Evolutionary conservation across 2,888 invertebrate species (phyloP), one percentile per base, ranked within the genome.

Genomic region (Listrodromus nycthemerus): DNA sequence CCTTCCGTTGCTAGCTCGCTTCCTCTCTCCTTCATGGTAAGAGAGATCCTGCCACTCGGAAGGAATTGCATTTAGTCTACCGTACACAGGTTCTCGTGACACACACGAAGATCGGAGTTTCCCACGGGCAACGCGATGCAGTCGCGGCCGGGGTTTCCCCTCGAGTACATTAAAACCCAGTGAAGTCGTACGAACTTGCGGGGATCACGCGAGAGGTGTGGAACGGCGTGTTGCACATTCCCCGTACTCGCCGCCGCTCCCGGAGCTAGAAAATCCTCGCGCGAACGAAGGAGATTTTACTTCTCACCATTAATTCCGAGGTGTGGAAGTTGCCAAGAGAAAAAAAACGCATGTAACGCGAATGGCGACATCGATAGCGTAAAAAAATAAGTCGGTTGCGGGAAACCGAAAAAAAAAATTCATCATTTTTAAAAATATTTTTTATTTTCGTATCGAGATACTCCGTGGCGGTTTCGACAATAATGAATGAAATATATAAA

Each of bases 171-270:
- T 82, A 76, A 82, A 85, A 37, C 69, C 30, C 70, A 73, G 37
- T 58, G 79, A 16, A 65, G 66, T 65, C 71, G 58, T 45, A 37
- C 70, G 50, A 67, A 78, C 52, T 63, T 67, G 63, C 45, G 24
- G 75, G 78, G 82, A 79, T 79, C 75, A 80, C 76, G 82, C 84
- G 84, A 80, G 71, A 80, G 71, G 76, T 67, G 67, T 65, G 63
- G 75, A 45, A 76, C 67, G 37, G 80, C 76, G 55, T 76, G 21
- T 21, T 21, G 24, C 67, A 69, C 50, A 45, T n/a, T 24, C 27
- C 45, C 13, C 50, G 33, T 76, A 27, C 63, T 45, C 63, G 37
- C 63, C 10, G 21, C 48, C 63, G 30, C 63, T 84, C 24, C 16
- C 19, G 19, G 48, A 69, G 48, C 52, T 73, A n/a, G 16, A 61